Evolutionary conservation across 2,113 vertebrate genomes (phyloP).

Genomic region (Plecturocebus donacophilus): DNA sequence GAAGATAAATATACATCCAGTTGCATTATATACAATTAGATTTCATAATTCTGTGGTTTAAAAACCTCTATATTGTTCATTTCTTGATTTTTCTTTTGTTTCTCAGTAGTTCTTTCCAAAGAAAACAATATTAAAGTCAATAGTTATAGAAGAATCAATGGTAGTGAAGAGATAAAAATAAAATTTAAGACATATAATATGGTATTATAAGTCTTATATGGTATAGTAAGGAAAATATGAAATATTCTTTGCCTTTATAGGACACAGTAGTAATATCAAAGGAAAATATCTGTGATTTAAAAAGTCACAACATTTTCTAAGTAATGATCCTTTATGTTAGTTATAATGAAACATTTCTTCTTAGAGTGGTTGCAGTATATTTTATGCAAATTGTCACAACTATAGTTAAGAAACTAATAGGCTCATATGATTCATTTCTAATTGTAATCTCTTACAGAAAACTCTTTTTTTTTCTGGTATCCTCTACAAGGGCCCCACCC

Average conservation of each 20-base stretch:
- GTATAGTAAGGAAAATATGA: neutral
- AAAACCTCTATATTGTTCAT: neutral
- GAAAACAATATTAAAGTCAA: neutral
- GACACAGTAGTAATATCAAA: neutral
- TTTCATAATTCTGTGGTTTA: neutral
- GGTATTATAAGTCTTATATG: neutral
- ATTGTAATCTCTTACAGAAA: neutral
- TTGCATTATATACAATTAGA: neutral
- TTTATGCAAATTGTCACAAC: neutral
- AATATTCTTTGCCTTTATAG: neutral
- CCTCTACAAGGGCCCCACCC: neutral
- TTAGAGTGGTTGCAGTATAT: neutral
- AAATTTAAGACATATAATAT: neutral
- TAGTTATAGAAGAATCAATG: neutral
- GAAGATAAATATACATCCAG: neutral
- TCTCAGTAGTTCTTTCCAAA: conserved; percentile 14
- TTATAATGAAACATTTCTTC: neutral
- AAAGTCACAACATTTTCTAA: neutral
- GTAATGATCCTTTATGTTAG: neutral
- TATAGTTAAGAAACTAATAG: neutral
- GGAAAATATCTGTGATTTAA: neutral
- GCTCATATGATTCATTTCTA: neutral
- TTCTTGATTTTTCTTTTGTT: neutral
- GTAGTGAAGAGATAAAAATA: neutral
- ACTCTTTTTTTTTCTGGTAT: neutral